Evolutionary conservation across 2,797 vertebrate genomes (phyloP), one percentile per base, ranked within the genome.

Genomic region (Onychomys torridus): DNA sequence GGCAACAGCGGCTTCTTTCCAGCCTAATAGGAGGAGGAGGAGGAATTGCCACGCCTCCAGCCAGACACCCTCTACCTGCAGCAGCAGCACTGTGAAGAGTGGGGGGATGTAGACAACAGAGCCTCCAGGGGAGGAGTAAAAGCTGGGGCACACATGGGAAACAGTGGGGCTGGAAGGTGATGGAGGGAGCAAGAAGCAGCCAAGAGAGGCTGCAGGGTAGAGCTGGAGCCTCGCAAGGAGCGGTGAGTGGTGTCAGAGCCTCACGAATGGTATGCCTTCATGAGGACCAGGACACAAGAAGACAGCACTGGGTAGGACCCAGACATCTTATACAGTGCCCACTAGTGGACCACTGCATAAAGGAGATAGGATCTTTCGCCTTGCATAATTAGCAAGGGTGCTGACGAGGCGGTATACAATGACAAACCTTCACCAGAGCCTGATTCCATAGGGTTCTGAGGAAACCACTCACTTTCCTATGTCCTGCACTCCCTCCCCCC

Each of bases 241-340:
- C 34, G 40, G 27, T 63, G 43, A 71, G 43, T 6, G 34, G 37
- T 32, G 17, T 79, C 77, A 37, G 29, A 32, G 14, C 55, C 52
- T 82, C 32, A 0, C 29, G 61, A 90, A 69, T 82, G 75, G 73
- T 76, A 67, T 11, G 61, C n/a, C 89, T 91, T 43, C 32, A 0
- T 17, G 75, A 95, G 76, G 57, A 61, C 52, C 85, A 92, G 88
- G 67, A 90, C 76, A 83, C 23, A 40, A 96, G 49, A 88, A 71
- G 27, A 29, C 55, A 81, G 65, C 17, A 29, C 63, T 16, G 23
- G 78, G 29, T 6, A 1, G 69, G 14, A 75, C 75, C 49, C 93
- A 63, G 10, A 21, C 82, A 37, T 86, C 79, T 37, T 37, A 25
- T 78, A 13, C 1, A 11, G 32, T 59, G 40, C 76, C 71, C 71